Evolutionary conservation across 2,797 vertebrate genomes (phyloP), one percentile per base, ranked within the genome.

Genomic region (Esox masquinongy): DNA sequence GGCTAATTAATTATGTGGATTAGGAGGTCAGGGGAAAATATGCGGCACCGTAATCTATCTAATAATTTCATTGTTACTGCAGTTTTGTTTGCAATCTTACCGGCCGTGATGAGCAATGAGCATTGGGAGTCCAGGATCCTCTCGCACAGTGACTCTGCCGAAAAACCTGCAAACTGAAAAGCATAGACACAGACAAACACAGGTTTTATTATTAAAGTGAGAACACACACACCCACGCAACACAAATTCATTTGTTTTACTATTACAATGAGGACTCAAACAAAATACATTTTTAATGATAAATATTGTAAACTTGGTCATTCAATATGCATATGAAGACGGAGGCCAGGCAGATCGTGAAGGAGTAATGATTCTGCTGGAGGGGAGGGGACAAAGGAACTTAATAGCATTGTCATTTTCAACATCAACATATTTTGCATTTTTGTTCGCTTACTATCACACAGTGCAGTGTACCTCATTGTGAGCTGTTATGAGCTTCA

Each of bases 91-190:
- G 34, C 17, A 11, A n/a, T 11, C 67, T 92, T 90, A 99, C 98
- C 98, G 91, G 98, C 94, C 0, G 97, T 99, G 88, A 99, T 85
- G 79, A 99, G 96, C 78, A 99, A 91, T 0, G 91, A 96, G 81
- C 97, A 99, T 70, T 93, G 84, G 0, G 96, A 96, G 90, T 98
- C 96, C 29, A 98, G 70, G 87, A 99, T 99, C 87, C 98, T 88
- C 83, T 99, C 98, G n/a, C 95, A 96, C 5, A 99, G 93, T 51
- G 98, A 97, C 76, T 98, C 97, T 0, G 98, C 92, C 0, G 98
- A 99, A 88, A 99, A 99, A 47, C 98, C 98, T 89, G 98, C 98
- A 88, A 99, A 99, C 98, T 99, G 89, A 34, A 79, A 63, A 9
- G 68, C 5, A 47, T 16, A 19, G 17, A 64, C 70, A 70, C 4